A percentile compares a stretch with the other conserved stretches of the same genome.
Conservation (phyloP, 1,140 invertebrate genomes). For the Agrypnia vestita region DNA sequence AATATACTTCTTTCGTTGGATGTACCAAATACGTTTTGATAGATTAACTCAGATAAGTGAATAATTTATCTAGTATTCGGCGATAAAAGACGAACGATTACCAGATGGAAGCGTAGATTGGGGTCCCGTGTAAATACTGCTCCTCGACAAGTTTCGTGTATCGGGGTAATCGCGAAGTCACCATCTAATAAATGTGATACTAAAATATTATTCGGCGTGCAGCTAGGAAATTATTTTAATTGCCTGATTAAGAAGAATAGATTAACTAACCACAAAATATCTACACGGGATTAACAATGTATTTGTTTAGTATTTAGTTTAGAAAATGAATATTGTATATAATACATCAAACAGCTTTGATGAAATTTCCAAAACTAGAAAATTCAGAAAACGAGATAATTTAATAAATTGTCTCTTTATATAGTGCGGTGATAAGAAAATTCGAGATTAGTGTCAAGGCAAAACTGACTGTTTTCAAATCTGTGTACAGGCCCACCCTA, state of each 20-base stretch:
- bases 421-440: too few relatives aligned
- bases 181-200: slow-evolving; percentile 3
- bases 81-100: slow-evolving; percentile 45
- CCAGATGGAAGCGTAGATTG: slow-evolving; percentile 22
- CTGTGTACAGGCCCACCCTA: too few relatives aligned
- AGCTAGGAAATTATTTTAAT: slow-evolving; percentile 9
- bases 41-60: slow-evolving; percentile 53
- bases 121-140: slow-evolving; percentile 12
- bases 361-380: too few relatives aligned
- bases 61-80: slow-evolving; percentile 56
- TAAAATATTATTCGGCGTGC: background rate
- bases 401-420: too few relatives aligned
- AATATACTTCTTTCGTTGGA: slow-evolving; percentile 45
- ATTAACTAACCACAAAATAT: background rate
- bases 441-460: too few relatives aligned
- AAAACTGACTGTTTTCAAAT: too few relatives aligned
- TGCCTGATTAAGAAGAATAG: background rate
- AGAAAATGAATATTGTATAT: too few relatives aligned
- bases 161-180: background rate
- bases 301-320: too few relatives aligned
- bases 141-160: slow-evolving; percentile 4
- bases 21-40: slow-evolving; percentile 51
- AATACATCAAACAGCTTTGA: too few relatives aligned
- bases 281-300: too few relatives aligned
- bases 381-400: too few relatives aligned